Evolutionary conservation across 92 coral and sea anemone species (phyloP).

Genomic region (Umimayanthus chanpuru): DNA sequence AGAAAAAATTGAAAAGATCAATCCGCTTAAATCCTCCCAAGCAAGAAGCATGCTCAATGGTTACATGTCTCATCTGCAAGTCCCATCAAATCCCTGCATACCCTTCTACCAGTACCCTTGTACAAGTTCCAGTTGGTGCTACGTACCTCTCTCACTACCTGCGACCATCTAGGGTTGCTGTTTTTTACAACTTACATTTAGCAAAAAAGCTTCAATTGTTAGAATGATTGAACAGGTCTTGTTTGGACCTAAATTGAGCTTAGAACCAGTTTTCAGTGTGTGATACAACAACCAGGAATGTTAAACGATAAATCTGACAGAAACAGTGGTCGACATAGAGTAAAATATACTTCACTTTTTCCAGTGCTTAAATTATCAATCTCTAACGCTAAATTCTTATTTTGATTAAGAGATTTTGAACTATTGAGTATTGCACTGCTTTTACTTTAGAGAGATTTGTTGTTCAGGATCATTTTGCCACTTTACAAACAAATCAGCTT

Average conservation of each 20-base stretch:
- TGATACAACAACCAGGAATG: background rate
- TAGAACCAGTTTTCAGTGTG: background rate
- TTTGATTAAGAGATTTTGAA: background rate
- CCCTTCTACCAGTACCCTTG: conserved; percentile 23
- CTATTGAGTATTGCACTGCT: no score
- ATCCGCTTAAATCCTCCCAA: conserved; percentile 13
- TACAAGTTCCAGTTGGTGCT: conserved; percentile 25
- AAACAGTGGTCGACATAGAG: background rate
- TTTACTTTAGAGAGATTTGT: no score
- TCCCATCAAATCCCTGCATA: conserved; percentile 30
- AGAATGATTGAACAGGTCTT: background rate
- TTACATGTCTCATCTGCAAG: background rate
- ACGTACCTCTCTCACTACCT: conserved; percentile 21
- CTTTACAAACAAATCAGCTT: background rate
- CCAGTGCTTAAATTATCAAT: no score
- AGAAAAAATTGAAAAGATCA: conserved; percentile 34
- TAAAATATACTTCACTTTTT: no score
- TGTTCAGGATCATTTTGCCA: no score
- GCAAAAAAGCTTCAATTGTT: background rate
- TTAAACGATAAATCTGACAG: background rate
- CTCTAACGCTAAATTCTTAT: background rate
- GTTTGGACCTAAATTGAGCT: background rate
- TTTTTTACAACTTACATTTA: background rate
- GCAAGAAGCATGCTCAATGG: conserved; percentile 9
- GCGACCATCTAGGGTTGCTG: conserved; percentile 13